These are phyloP conservation scores for Tinea semifulvella DNA, from an alignment of 2,888 invertebrate genomes.

Conservation along the genomic window DNA sequence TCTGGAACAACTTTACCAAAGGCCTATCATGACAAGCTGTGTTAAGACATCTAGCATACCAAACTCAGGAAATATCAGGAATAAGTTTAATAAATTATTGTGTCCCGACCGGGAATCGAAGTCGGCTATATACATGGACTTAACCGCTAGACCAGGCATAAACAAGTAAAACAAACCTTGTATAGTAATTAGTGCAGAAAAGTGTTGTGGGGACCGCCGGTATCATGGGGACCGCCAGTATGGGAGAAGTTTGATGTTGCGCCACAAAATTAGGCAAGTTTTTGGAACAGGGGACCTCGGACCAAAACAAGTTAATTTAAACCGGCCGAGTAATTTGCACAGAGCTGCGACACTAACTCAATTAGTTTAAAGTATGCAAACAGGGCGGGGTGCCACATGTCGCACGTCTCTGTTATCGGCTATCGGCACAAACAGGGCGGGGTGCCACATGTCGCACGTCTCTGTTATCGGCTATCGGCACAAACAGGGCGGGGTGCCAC, in stretches of 20 bases:
- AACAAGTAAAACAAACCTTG: constrained; percentile 18
- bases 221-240: too few species aligned
- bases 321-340: constrained; percentile 18
- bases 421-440: too few species aligned
- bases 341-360: constrained; percentile 18
- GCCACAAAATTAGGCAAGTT: constrained; percentile 19
- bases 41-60: too few species aligned
- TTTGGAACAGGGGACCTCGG: constrained; percentile 16
- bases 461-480: too few species aligned
- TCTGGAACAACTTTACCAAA: too few species aligned
- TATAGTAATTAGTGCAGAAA: constrained; percentile 18
- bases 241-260: constrained; percentile 18
- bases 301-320: constrained; percentile 18
- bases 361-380: constrained; percentile 16
- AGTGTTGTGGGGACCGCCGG: constrained; percentile 15
- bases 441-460: too few species aligned
- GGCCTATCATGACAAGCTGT: too few species aligned
- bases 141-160: neutral
- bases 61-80: too few species aligned
- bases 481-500: too few species aligned
- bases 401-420: neutral
- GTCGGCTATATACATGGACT: too few species aligned
- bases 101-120: too few species aligned
- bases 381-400: constrained; percentile 8
- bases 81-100: too few species aligned